Base-by-base conservation (phyloP, 2,888 invertebrate genomes). In the Cremastinae sp. region DNA sequence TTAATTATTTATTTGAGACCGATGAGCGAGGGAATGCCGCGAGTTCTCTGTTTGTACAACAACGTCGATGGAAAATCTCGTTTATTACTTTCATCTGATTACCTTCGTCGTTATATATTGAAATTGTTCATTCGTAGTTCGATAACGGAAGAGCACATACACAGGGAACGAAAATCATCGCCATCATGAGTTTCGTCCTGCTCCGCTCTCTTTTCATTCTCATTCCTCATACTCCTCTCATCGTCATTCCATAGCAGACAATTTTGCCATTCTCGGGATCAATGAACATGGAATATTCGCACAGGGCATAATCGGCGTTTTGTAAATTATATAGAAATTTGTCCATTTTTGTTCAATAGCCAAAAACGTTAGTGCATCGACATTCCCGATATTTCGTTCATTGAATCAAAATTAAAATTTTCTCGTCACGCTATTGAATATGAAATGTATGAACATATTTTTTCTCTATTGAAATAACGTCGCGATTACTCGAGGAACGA, bases 221-320 rank as follows among this genome's bases (percentile, higher is more conserved):
- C n/a, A 14, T 39, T 16, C 39, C 9, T 16, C 43, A 43, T 9
- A n/a, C n/a, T n/a, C n/a, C n/a, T n/a, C n/a, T n/a, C n/a, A n/a
- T n/a, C n/a, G n/a, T n/a, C n/a, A n/a, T n/a, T n/a, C 37, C 14
- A 12, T 28, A 43, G 5, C 43, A 16, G 7, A 35, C 41, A 53
- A 28, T 28, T 45, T 43, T 56, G 58, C 53, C 37, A 58, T 58
- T 59, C 16, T 45, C 58, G 58, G 83, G 85, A 85, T 82, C 84
- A 85, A 85, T 84, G 85, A 84, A 74, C 73, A 77, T 65, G 73
- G 73, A 70, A 77, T 74, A 77, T 77, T 41, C 45, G 75, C 61
- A n/a, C n/a, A 47, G 66, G 61, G 73, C 76, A 61, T 69, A 74
- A 74, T 77, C 73, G 73, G 65, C 73, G 70, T 74, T 77, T 77